phyloP scores from a whole-genome alignment of 2,113 vertebrate species.

The Lagopus leucura region DNA sequence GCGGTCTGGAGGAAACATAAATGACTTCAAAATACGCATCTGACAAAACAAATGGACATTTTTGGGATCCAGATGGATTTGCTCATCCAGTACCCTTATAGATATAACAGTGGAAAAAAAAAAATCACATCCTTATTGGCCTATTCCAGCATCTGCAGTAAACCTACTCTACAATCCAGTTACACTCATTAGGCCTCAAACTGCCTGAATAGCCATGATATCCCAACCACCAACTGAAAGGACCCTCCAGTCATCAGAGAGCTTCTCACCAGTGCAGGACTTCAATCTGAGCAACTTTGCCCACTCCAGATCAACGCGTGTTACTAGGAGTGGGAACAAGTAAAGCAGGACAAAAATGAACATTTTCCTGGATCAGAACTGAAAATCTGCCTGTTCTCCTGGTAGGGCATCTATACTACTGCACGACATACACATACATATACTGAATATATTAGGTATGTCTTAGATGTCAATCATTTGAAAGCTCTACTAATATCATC shows the following conservation, averaged over 20 bases:
- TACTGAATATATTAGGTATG: not conserved
- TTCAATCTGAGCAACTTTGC: not conserved
- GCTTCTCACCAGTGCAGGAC: not conserved
- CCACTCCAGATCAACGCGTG: accelerated
- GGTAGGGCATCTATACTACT: not conserved
- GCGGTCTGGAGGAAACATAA: not conserved
- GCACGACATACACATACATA: not conserved
- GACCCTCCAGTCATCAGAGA: not conserved
- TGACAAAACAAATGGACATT: not conserved
- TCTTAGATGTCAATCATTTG: not conserved
- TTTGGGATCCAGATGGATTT: not conserved
- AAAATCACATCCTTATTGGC: accelerated
- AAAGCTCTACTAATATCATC: not conserved
- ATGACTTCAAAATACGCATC: not conserved
- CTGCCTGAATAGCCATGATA: accelerated
- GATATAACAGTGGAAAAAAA: not conserved
- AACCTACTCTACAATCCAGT: not conserved
- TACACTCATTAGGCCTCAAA: not conserved
- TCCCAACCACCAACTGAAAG: not conserved
- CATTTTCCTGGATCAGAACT: not conserved
- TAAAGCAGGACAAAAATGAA: accelerated
- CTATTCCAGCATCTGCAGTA: not conserved
- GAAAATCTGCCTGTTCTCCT: not conserved
- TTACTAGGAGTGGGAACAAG: not conserved
- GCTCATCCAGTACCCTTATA: not conserved